Evolutionary conservation across 2,888 invertebrate species (phyloP).

Genomic region (Drosophila anceps): DNA sequence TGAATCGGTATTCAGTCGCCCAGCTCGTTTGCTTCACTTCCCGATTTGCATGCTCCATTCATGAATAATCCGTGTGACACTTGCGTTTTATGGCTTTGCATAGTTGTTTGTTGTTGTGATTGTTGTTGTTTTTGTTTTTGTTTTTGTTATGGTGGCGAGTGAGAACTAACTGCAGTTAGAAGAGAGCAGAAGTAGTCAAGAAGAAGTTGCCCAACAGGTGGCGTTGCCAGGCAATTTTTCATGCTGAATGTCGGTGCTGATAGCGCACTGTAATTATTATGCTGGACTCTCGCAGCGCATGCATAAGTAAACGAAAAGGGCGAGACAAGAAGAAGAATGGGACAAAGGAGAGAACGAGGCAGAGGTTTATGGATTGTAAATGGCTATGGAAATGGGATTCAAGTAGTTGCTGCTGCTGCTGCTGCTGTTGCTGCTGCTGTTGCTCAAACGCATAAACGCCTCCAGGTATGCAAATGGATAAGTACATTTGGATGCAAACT

Average conservation of each 20-base stretch:
- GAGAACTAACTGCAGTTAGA: slow-evolving; percentile 13
- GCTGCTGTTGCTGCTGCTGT: slow-evolving; percentile 3
- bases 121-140: too few relatives aligned
- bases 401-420: slow-evolving; percentile 13
- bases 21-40: slow-evolving; percentile 21
- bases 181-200: slow-evolving; percentile 2
- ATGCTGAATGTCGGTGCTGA: slow-evolving; percentile 70
- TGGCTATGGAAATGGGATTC: slow-evolving; percentile 17
- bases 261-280: slow-evolving; percentile 77
- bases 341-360: neutral
- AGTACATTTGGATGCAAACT: slow-evolving; percentile 65
- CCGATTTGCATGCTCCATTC: slow-evolving; percentile 70
- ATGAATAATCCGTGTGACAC: slow-evolving; percentile 76
- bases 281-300: slow-evolving; percentile 56
- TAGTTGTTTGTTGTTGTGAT: slow-evolving; percentile 39
- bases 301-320: slow-evolving; percentile 31
- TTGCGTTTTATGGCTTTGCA: slow-evolving; percentile 80
- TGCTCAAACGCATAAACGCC: slow-evolving; percentile 70
- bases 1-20: neutral
- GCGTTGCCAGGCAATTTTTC: slow-evolving; percentile 70
- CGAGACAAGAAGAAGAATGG: neutral
- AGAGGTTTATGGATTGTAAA: slow-evolving; percentile 6
- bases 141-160: slow-evolving; percentile 6
- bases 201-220: slow-evolving; percentile 65
- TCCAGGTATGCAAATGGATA: slow-evolving; percentile 70